Conservation (phyloP, 2,888 invertebrate genomes). For the Dasysyrphus albostriatus region DNA sequence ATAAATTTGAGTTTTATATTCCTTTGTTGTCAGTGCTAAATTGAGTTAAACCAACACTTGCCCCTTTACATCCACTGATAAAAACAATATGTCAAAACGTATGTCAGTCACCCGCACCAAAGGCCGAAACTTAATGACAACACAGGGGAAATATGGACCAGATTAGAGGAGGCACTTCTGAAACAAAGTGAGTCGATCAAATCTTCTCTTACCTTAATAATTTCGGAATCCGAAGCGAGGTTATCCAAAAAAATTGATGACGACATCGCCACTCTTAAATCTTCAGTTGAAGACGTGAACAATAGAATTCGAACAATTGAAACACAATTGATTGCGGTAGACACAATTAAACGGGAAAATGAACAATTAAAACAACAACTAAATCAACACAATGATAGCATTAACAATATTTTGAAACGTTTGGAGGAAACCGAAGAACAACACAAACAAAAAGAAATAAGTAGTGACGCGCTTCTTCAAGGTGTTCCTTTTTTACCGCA, state of each 20-base stretch:
- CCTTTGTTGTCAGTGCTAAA: too few species aligned
- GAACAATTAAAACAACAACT: background rate
- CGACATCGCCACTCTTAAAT: background rate
- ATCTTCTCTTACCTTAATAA: conserved; percentile 15
- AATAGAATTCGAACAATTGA: background rate
- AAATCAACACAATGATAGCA: background rate
- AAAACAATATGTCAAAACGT: too few species aligned
- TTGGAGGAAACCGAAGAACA: conserved; percentile 2
- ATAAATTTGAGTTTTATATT: too few species aligned
- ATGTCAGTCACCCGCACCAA: conserved; percentile 6
- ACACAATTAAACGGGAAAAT: conserved; percentile 1
- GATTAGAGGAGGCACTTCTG: conserved; percentile 2
- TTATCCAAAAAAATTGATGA: conserved; percentile 10
- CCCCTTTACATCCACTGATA: too few species aligned
- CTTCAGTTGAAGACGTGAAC: background rate
- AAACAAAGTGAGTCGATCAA: conserved; percentile 4
- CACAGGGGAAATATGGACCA: background rate
- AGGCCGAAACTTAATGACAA: background rate
- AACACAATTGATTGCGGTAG: background rate
- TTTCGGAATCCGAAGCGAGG: conserved; percentile 2
- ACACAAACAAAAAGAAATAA: conserved; percentile 5
- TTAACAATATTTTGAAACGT: conserved; percentile 3
- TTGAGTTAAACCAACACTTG: too few species aligned
- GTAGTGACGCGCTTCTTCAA: conserved; percentile 4
- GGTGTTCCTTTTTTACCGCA: conserved; percentile 1